Base-by-base conservation (phyloP, 2,797 vertebrate genomes). In the Rhodeus uyekii region DNA sequence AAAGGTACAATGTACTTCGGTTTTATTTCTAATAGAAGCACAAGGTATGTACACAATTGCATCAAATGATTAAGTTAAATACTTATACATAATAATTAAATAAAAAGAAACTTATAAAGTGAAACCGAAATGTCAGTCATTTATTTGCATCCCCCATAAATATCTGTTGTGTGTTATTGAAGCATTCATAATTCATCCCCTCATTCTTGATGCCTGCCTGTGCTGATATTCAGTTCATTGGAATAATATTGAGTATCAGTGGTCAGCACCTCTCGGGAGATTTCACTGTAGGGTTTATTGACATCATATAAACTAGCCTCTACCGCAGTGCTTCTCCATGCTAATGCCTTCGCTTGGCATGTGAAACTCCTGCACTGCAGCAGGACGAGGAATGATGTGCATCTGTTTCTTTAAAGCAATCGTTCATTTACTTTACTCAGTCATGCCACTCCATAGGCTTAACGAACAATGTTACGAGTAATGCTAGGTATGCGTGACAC, bases 311-410 rank as follows among this genome's bases (percentile, higher is more conserved):
- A 76, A 39, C 55, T 16, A 61, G 38, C 53, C 53, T 76, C 55
- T 38, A 58, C 14, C 3, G 24, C 73, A 76, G 74, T 42, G 55
- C 73, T 12, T 42, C 55, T 5, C 55, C 73, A 61, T 32, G 73
- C 55, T 76, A 29, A 76, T 61, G 38, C 44, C 55, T 42, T 27
- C n/a, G 60, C 50, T 27, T 27, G 9, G 68, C 68, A 46, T 32
- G 55, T 60, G 10, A 76, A 61, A 22, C 38, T 76, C 74, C 16
- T 60, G 53, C 74, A 60, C 46, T 60, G 53, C 74, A 22, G 36
- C 55, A 76, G 53, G 55, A 60, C 55, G 74, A 60, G 36, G 53
- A 60, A 48, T 9, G 10, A 50, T 68, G 27, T n/a, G 46, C 34
- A 0, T 24, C 16, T 12, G 5, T 29, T 12, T 72, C 2, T 32